These are phyloP conservation scores for Pristionchus exspectatus DNA, from an alignment of 2,888 invertebrate species.

Conservation along the genomic window DNA sequence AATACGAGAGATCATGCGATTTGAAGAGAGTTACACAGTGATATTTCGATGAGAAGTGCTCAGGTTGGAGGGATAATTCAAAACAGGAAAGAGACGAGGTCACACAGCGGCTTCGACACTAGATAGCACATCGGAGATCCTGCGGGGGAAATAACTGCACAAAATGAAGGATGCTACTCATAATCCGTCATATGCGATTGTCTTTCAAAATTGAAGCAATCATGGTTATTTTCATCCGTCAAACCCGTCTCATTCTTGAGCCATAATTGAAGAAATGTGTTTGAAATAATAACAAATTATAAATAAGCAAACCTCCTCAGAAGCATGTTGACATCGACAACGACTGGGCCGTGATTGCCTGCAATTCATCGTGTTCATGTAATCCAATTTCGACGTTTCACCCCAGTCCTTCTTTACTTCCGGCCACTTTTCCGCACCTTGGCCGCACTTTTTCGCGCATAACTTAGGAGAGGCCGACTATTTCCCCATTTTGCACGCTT, in stretches of 20 bases:
- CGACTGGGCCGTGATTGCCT: conserved; percentile 75
- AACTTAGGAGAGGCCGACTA: conserved; percentile 1
- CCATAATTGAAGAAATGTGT: too few species aligned
- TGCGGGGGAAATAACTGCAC: neutral
- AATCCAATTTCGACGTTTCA: conserved; percentile 1
- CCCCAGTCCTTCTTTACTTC: neutral
- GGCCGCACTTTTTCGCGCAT: conserved; percentile 37
- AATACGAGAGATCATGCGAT: neutral
- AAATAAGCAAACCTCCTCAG: conserved; percentile 66
- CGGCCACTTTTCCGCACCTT: neutral
- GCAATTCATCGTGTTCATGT: conserved; percentile 1
- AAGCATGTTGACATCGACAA: conserved; percentile 77
- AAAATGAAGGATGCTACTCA: neutral
- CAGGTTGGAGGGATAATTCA: neutral
- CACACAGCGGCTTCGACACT: neutral
- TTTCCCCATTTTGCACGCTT: neutral
- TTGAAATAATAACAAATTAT: neutral
- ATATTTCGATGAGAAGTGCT: neutral
- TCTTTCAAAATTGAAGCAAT: neutral
- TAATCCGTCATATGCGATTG: neutral
- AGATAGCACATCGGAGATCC: neutral
- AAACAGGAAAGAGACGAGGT: neutral
- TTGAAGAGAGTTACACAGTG: neutral
- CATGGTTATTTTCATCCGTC: too few species aligned
- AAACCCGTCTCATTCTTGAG: too few species aligned